phyloP scores from a whole-genome alignment of 2,797 vertebrate genomes.

The Bradypus variegatus region DNA sequence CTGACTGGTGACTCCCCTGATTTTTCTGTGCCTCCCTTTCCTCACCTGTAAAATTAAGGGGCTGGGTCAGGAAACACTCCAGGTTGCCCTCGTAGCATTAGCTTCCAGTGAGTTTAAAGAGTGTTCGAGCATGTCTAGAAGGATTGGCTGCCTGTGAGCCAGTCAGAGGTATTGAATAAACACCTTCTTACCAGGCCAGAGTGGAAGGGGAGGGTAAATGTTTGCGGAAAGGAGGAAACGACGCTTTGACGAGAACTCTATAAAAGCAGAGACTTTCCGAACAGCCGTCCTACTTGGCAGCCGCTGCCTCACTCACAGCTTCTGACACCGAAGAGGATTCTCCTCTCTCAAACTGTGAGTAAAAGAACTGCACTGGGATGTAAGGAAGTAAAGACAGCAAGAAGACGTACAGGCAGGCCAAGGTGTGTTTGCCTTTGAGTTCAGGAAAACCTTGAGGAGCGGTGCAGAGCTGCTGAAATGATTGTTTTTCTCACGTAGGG shows the following conservation, averaged over 20 bases:
- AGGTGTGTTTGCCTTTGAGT: constrained; percentile 19
- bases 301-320: constrained; percentile 45
- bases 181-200: constrained; percentile 42
- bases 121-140: constrained; percentile 2
- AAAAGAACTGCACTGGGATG: neutral
- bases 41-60: neutral
- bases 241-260: constrained; percentile 53
- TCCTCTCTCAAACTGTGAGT: constrained; percentile 61
- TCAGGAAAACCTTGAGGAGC: neutral
- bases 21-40: neutral
- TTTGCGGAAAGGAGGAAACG: neutral
- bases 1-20: neutral
- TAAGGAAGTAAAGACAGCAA: neutral
- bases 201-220: constrained; percentile 53
- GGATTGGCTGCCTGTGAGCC: constrained; percentile 55
- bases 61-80: neutral
- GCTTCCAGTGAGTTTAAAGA: neutral
- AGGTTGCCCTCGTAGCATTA: neutral
- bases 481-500: neutral
- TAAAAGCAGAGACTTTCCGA: constrained; percentile 65
- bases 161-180: constrained; percentile 51
- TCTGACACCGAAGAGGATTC: constrained; percentile 23
- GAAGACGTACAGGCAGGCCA: neutral
- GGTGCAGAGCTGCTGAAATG: neutral
- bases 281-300: constrained; percentile 15